Base-by-base conservation (phyloP, 30 jellyfish, hydroid and myxozoan genomes). In the Phacellophora camtschatica region DNA sequence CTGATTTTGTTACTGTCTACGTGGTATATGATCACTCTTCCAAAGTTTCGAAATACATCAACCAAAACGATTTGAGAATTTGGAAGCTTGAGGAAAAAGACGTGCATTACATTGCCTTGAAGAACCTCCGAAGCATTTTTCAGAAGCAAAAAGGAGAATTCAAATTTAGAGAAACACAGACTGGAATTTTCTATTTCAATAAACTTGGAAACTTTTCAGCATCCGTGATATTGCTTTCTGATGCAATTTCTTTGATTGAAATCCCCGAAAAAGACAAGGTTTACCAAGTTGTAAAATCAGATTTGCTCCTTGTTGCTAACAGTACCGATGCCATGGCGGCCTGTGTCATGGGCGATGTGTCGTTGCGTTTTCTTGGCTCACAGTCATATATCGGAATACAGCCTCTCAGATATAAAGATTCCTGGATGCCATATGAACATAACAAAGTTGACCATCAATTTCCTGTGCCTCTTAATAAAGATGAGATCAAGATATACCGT, bases 151-250 rank as follows among this genome's bases (percentile, higher is more conserved):
- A 61, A 24, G 58, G 18, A 5, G 45, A 49, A 12, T 6, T 46
- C 8, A 3, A 19, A 70, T 77, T 66, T 34, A 70, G 27, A 15
- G 92, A 46, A 18, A 65, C 74, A n/a, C 92, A 81, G 39, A 35
- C 84, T 0, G 92, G 92, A 27, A 48, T 81, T 0, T 37, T 49
- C 27, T 46, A 13, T 27, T 81, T 36, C 51, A 67, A 66, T 43
- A 81, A 66, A 36, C 84, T 81, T 24, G 92, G 84, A 20, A n/a
- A 81, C 42, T 81, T 81, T 46, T 81, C 92, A 10, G 82, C 92
- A 5, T 66, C 84, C 13, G 64, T 81, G 3, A 50, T 81, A 2
- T 30, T 81, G 43, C 69, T 81, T 33, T 82, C 31, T 8, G 73
- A 59, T 35, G 63, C 42, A 24, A 28, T 59, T 19, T 12, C 57